Evolutionary conservation across 2,797 vertebrate species (phyloP), one percentile per base, ranked within the genome.

Genomic region (Enteromius anoplus): DNA sequence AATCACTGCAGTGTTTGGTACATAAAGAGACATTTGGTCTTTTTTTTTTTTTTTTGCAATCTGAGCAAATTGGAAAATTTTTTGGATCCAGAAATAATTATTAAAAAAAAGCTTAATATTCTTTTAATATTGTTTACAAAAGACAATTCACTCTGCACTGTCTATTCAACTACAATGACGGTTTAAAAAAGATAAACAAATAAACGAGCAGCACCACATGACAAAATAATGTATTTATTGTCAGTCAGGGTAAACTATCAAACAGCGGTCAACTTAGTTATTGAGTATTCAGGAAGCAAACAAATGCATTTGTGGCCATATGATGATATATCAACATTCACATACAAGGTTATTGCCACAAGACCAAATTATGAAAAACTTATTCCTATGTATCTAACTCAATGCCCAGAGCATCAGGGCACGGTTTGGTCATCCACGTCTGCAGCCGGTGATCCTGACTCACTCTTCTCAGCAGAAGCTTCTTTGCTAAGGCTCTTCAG

Each of bases 401-500:
- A 14, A 78, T 3, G 51, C 2, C 19, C 1, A 23, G 29, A 58
- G 53, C 51, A 60, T 90, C 82, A 85, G 65, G 91, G 86, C 80
- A 68, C 86, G 0, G 80, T 60, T 2, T 79, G 21, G 19, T 88
- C 80, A 19, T 85, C 68, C 62, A 62, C 60, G 72, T 17, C 32
- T 70, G 73, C 81, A 49, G 77, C 29, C 3, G 58, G 58, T 2
- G 10, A 82, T 0, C 65, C 32, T 1, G 87, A 84, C 7, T 65
- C 58, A 53, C 87, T 87, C 49, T 78, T 85, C 4, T 80, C 82
- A 0, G 19, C 42, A 2, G 51, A 71, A 4, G 51, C 84, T 77
- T 95, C 95, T 91, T 96, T 98, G 84, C 84, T 94, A 76, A 94
- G 89, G 68, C 89, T 87, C 92, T 95, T 97, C 87, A 99, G 93